Conservation (phyloP, 2,888 invertebrate species). For the Acronicta aceris region DNA sequence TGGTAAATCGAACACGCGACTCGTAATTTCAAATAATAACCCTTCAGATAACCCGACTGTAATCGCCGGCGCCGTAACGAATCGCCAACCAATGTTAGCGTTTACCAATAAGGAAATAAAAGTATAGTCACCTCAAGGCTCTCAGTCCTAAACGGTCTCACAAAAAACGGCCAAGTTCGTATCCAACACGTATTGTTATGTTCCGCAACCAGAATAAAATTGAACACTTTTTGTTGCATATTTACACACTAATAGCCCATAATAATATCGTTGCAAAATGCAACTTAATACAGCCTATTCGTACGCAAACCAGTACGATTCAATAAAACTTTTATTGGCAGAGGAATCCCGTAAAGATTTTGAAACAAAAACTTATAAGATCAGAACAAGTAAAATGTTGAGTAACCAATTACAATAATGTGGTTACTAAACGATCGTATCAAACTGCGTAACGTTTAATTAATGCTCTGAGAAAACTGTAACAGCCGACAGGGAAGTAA, state of each 20-base stretch:
- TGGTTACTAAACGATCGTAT: constrained; percentile 61
- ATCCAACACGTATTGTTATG: constrained; percentile 57
- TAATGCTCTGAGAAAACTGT: constrained; percentile 68
- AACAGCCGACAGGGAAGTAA: constrained; percentile 74
- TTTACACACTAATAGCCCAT: constrained; percentile 35
- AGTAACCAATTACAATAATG: constrained; percentile 52
- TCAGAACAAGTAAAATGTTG: constrained; percentile 45
- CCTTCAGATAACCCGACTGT: constrained; percentile 24
- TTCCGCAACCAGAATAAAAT: constrained; percentile 57
- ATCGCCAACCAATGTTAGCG: constrained; percentile 58
- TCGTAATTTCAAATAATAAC: constrained; percentile 40
- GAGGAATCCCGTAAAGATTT: constrained; percentile 24
- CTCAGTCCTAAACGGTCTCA: constrained; percentile 61
- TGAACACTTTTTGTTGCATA: constrained; percentile 53
- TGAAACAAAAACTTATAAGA: constrained; percentile 28
- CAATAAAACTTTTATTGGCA: constrained; percentile 11
- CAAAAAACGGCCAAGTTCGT: constrained; percentile 55
- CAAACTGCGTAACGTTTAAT: constrained; percentile 71
- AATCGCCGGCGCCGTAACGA: constrained; percentile 50
- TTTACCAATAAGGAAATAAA: constrained; percentile 82
- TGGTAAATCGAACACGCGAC: constrained; percentile 26
- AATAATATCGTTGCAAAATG: constrained; percentile 39
- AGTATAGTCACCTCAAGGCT: constrained; percentile 77
- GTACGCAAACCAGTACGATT: constrained; percentile 1
- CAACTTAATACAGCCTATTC: constrained; percentile 16